Evolutionary conservation across 2,888 invertebrate species (phyloP).

Genomic region (Dolomedes plantarius): DNA sequence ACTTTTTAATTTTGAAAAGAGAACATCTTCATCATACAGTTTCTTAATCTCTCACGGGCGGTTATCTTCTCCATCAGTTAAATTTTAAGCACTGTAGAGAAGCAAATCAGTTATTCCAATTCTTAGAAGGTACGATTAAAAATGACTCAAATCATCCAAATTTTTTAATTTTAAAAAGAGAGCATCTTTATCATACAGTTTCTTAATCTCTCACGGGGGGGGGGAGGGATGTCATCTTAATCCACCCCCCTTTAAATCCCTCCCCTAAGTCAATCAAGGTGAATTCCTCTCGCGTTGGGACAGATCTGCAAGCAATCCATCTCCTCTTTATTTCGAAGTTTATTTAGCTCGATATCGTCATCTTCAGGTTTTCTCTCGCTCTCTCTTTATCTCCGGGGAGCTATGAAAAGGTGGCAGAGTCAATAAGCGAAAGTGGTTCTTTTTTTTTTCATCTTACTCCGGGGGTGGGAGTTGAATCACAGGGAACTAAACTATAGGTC

Average conservation of each 20-base stretch:
- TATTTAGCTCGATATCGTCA: constrained; percentile 59
- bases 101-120: no score
- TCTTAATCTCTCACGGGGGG: no score
- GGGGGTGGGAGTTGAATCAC: constrained; percentile 45
- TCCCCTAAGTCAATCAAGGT: constrained; percentile 26
- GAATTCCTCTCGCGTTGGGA: constrained; percentile 22
- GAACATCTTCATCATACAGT: no score
- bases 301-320: constrained; percentile 48
- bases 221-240: no score
- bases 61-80: no score
- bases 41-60: no score
- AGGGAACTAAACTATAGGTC: constrained; percentile 23
- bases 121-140: no score
- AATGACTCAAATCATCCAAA: no score
- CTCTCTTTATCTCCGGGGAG: constrained; percentile 45
- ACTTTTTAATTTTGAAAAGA: no score
- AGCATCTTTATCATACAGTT: no score
- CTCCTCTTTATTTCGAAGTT: constrained; percentile 63
- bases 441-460: constrained; percentile 20
- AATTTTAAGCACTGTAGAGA: no score
- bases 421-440: constrained; percentile 68
- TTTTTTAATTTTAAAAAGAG: no score
- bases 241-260: not conserved
- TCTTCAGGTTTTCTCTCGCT: constrained; percentile 8
- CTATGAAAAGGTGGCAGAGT: constrained; percentile 70